Conservation (phyloP, 23 tunicate genomes). For the Trididemnum clinides region DNA sequence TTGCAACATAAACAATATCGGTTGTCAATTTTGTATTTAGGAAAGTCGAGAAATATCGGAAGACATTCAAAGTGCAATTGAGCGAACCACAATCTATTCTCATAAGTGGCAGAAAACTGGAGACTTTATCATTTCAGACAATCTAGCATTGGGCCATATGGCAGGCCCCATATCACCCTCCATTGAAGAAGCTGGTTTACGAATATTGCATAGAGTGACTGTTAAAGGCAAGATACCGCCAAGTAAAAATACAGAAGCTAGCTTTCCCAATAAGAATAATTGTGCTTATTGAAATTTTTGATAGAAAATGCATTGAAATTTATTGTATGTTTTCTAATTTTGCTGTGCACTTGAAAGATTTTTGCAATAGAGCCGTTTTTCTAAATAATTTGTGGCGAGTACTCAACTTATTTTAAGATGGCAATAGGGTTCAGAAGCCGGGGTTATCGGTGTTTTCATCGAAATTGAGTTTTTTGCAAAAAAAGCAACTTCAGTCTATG, state of each 20-base stretch:
- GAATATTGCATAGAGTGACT: conserved; percentile 46
- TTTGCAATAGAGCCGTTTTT: too few relatives aligned
- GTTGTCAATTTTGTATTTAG: too few relatives aligned
- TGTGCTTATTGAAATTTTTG: background rate
- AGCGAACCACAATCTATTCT: conserved; percentile 18
- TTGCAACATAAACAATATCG: too few relatives aligned
- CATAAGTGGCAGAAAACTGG: conserved; percentile 46
- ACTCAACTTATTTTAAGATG: too few relatives aligned
- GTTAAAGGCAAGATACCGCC: conserved; percentile 46
- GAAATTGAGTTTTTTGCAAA: too few relatives aligned
- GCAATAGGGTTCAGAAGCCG: too few relatives aligned
- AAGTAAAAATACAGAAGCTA: background rate
- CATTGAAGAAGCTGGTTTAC: conserved; percentile 40
- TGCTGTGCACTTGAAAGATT: too few relatives aligned
- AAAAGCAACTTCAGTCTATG: too few relatives aligned
- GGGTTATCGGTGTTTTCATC: too few relatives aligned
- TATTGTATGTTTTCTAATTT: too few relatives aligned
- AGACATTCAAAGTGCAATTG: conserved; percentile 40
- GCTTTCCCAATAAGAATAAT: background rate
- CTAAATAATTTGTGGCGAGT: too few relatives aligned
- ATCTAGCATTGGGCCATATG: conserved; percentile 54
- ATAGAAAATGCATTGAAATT: too few relatives aligned
- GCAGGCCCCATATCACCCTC: conserved; percentile 38
- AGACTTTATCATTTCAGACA: conserved; percentile 56
- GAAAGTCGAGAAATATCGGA: background rate